phyloP scores from a whole-genome alignment of 1,140 invertebrate species.

The Oedothorax gibbosus region DNA sequence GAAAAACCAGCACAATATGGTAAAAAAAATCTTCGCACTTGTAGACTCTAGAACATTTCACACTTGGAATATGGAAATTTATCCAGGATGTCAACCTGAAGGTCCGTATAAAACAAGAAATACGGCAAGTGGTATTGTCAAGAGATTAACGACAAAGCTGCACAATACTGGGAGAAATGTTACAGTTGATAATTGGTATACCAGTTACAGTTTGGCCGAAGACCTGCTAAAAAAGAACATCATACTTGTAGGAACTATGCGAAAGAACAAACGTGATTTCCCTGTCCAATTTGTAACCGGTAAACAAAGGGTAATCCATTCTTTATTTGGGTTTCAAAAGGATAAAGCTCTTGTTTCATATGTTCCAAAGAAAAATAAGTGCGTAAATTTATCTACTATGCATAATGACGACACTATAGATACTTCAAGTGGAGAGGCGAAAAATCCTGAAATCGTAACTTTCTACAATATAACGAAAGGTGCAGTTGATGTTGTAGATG shows the following conservation, averaged over 20 bases:
- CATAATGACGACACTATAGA: neutral
- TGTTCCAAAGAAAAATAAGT: constrained; percentile 62
- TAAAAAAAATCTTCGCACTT: constrained; percentile 61
- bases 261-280: constrained; percentile 61
- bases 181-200: constrained; percentile 58
- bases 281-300: constrained; percentile 10
- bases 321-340: constrained; percentile 55
- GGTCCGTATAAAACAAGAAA: constrained; percentile 34
- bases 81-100: constrained; percentile 56
- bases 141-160: constrained; percentile 15
- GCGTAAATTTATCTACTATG: constrained; percentile 58
- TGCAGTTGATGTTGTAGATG: neutral
- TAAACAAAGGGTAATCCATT: neutral
- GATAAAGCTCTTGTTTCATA: constrained; percentile 61
- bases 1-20: constrained; percentile 64
- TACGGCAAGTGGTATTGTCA: constrained; percentile 25
- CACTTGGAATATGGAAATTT: constrained; percentile 61
- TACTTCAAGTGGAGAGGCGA: no score
- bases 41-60: constrained; percentile 60
- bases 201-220: constrained; percentile 35
- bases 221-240: constrained; percentile 48
- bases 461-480: neutral
- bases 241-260: no score
- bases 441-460: neutral
- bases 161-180: constrained; percentile 53